phyloP scores from a whole-genome alignment of 2,113 vertebrate species.

The Capreolus pygargus region DNA sequence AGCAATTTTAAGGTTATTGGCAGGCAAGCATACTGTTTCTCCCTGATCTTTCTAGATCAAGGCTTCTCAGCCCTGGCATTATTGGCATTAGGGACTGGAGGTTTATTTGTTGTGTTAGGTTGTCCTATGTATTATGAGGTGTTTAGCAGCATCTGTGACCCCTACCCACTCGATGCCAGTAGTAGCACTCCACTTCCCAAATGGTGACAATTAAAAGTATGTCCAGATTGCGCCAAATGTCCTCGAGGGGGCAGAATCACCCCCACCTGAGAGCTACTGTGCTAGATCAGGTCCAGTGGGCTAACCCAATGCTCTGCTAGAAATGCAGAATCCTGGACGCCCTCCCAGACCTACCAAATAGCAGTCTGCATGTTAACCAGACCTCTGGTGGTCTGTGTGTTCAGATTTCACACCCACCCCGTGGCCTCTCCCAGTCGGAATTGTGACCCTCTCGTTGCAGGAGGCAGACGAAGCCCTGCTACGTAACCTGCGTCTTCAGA shows the following conservation, averaged over 20 bases:
- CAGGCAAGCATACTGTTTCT: not conserved
- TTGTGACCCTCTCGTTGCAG: conserved; percentile 74
- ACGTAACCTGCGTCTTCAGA: conserved; percentile 91
- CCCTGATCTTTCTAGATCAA: not conserved
- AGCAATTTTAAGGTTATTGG: not conserved
- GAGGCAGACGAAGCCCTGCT: conserved; percentile 91
- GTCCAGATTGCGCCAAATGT: not conserved
- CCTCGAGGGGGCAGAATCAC: not conserved
- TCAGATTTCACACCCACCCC: too few relatives aligned
- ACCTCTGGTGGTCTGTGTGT: rapidly evolving
- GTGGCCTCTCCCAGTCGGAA: rapidly evolving
- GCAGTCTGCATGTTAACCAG: not conserved
- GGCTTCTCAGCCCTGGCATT: not conserved
- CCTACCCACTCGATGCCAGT: not conserved
- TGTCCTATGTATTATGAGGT: not conserved
- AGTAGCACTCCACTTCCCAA: not conserved
- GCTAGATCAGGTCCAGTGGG: not conserved
- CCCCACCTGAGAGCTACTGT: not conserved
- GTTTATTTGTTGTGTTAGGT: not conserved
- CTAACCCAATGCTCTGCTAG: not conserved
- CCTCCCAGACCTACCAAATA: not conserved
- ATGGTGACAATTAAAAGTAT: not conserved
- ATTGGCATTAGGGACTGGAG: not conserved
- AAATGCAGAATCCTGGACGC: not conserved
- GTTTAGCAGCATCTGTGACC: not conserved